A percentile compares a stretch with the other conserved stretches of the same genome.
Conservation (phyloP, 2,888 invertebrate genomes). For the Brachypterus glaber region DNA sequence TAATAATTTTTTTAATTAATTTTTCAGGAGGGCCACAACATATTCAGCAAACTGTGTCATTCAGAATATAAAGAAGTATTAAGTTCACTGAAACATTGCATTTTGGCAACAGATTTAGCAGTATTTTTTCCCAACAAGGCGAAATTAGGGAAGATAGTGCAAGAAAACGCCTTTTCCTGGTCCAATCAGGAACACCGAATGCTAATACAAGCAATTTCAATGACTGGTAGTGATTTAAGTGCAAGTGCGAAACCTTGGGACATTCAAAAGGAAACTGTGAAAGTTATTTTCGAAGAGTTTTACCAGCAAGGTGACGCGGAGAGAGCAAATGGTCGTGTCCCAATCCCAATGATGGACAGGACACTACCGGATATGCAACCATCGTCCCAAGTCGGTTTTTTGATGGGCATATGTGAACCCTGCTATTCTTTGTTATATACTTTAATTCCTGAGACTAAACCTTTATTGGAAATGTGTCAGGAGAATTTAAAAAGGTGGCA, state of each 20-base stretch:
- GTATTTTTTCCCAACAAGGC: conserved; percentile 69
- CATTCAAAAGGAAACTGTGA: conserved; percentile 68
- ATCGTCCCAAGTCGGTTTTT: conserved; percentile 70
- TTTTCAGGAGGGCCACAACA: conserved; percentile 74
- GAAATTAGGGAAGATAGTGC: conserved; percentile 47
- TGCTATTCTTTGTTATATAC: conserved; percentile 61
- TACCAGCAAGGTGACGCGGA: conserved; percentile 57
- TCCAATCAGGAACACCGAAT: conserved; percentile 54
- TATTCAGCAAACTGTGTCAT: conserved; percentile 62
- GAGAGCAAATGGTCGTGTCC: conserved; percentile 42
- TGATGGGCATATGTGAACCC: conserved; percentile 71
- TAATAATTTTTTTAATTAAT: conserved; percentile 9
- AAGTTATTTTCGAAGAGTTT: conserved; percentile 72
- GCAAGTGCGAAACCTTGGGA: conserved; percentile 81
- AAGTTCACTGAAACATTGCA: conserved; percentile 68
- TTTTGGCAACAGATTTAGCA: conserved; percentile 76
- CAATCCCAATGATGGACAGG: conserved; percentile 64
- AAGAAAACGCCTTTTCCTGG: conserved; percentile 55
- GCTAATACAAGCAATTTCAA: conserved; percentile 63
- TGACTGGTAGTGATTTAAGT: conserved; percentile 78
- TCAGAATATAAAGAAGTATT: conserved; percentile 70
- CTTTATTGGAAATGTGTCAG: conserved; percentile 58
- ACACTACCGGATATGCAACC: conserved; percentile 64
- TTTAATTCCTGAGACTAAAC: conserved; percentile 61
- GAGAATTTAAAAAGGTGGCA: conserved; percentile 55